Evolutionary conservation across 2,888 invertebrate genomes (phyloP), one percentile per base, ranked within the genome.

Genomic region (Agrochola circellaris): DNA sequence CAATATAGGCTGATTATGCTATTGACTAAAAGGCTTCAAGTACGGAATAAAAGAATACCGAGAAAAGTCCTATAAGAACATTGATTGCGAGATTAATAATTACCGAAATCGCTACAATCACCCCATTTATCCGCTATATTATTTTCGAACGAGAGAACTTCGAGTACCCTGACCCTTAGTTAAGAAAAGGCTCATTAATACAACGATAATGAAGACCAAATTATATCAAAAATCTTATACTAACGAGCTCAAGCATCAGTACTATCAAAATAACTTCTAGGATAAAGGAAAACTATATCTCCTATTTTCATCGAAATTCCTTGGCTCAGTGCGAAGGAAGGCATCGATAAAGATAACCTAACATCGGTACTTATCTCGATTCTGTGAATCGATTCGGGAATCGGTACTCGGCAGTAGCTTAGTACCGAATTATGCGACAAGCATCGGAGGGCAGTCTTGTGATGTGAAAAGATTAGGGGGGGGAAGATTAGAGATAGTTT

Each of bases 371-470:
- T 82, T 84, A 85, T 83, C 82, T 84, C 72, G 76, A 72, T 81
- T 60, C 73, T 60, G 30, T 9, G 61, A 84, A 79, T 82, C 84
- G 67, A 74, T 82, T 72, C 61, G 60, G 15, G 65, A 75, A 69
- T 85, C 67, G 76, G 67, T 75, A 81, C 23, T 81, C 76, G 81
- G 54, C n/a, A 81, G 67, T 80, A 73, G 85, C 86, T 89, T 82
- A 87, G 78, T 87, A 81, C 81, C 75, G 73, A 89, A 88, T 88
- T 88, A 88, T 89, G 81, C 87, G 88, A 81, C 75, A 75, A 81
- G 80, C 76, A 80, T 70, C 75, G 62, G 56, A 67, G 81, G 85
- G 71, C 83, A 77, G 81, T 64, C 62, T n/a, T 56, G 64, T 64
- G 67, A 82, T 72, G 60, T 20, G 71, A 61, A 75, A 68, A 75